Percentiles rank a stretch among this genome's conserved stretches.
These are phyloP conservation scores for Pseudotriccus pelzelni DNA, from an alignment of 2,797 vertebrate genomes.

Conservation along the genomic window DNA sequence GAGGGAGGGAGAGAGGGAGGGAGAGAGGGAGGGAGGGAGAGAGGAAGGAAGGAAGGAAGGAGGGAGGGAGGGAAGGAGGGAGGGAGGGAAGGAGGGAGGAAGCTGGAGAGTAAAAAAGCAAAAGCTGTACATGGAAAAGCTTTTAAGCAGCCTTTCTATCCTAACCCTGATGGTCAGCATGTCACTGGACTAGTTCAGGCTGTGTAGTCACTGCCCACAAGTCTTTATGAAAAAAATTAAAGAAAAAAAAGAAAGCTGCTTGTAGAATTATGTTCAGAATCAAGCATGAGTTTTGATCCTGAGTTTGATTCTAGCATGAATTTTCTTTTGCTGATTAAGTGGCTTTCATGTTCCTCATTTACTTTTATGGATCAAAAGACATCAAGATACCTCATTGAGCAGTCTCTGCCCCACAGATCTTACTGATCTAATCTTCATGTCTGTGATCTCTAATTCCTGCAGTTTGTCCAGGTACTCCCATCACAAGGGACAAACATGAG, in stretches of 20 bases:
- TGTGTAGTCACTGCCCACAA: neutral
- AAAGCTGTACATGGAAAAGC: conserved; percentile 71
- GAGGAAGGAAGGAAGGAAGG: too few species aligned
- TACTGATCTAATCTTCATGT: neutral
- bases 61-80: too few species aligned
- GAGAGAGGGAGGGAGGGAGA: neutral
- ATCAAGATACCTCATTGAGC: neutral
- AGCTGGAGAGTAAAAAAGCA: conserved; percentile 72
- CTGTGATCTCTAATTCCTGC: neutral
- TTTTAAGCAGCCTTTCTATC: conserved; percentile 75
- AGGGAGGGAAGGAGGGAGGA: too few species aligned
- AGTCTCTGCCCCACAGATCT: neutral
- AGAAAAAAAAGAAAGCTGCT: neutral
- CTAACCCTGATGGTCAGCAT: conserved; percentile 82
- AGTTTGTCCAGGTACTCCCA: neutral
- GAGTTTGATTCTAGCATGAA: neutral
- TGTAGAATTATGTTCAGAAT: neutral
- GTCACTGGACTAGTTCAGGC: neutral
- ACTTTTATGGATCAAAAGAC: neutral
- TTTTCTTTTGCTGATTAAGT: neutral
- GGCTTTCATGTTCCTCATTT: neutral
- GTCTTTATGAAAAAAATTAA: neutral
- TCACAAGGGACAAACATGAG: neutral
- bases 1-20: neutral
- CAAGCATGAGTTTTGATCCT: neutral